These are phyloP conservation scores for Artibeus lituratus DNA, from an alignment of 2,797 vertebrate species.

Conservation along the genomic window DNA sequence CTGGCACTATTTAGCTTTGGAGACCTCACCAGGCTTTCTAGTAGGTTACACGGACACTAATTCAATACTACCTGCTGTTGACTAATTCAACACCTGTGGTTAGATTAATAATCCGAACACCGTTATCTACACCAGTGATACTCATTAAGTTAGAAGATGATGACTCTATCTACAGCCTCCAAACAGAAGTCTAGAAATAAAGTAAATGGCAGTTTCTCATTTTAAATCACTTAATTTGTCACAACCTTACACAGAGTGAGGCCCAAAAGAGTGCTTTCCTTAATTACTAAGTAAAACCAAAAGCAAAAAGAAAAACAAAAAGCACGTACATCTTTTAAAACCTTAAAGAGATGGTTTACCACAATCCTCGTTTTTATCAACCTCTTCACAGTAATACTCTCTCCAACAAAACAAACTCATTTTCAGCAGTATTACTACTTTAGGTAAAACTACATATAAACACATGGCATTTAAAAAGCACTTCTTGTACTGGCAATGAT, in stretches of 20 bases:
- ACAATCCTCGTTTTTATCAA: background rate
- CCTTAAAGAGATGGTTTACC: background rate
- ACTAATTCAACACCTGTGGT: background rate
- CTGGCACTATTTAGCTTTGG: background rate
- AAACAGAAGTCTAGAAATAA: background rate
- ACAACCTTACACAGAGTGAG: background rate
- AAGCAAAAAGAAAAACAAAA: background rate
- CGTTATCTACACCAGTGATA: background rate
- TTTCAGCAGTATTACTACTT: background rate
- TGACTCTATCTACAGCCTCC: background rate
- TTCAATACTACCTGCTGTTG: background rate
- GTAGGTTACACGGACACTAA: background rate
- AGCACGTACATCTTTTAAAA: background rate
- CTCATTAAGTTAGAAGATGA: background rate
- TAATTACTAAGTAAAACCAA: slow-evolving; percentile 8
- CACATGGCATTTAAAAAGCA: background rate
- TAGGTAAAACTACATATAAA: slow-evolving; percentile 15
- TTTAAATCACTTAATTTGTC: background rate
- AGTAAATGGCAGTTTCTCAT: background rate
- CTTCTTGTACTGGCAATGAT: background rate
- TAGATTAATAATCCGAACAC: background rate
- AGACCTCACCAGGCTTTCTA: background rate
- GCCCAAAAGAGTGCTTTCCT: background rate
- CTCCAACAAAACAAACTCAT: background rate
- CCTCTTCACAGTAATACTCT: background rate